Conservation (phyloP, 2,888 invertebrate species). For the Carterocephalus palaemon region DNA sequence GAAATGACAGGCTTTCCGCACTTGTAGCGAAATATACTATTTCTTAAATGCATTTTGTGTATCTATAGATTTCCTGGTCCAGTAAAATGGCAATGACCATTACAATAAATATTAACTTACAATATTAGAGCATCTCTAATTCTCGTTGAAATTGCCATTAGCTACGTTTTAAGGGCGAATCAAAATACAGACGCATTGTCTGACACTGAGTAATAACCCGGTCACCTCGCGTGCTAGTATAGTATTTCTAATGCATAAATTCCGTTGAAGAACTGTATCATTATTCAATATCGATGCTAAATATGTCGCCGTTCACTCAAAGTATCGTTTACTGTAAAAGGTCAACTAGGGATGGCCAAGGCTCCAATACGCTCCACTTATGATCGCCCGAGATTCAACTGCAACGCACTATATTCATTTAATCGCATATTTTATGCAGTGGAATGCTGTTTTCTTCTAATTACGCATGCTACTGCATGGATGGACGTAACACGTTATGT, state of each 20-base stretch:
- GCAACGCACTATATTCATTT: conserved; percentile 12
- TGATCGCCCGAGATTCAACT: conserved; percentile 16
- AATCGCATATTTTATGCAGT: conserved; percentile 26
- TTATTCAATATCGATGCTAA: conserved; percentile 32
- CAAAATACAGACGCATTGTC: too few species aligned
- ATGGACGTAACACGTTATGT: conserved; percentile 12
- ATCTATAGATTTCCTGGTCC: too few species aligned
- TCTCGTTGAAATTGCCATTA: too few species aligned
- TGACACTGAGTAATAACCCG: too few species aligned
- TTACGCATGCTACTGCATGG: conserved; percentile 20
- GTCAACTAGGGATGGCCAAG: conserved; percentile 38
- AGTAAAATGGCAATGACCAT: too few species aligned
- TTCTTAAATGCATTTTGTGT: too few species aligned
- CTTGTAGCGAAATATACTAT: too few species aligned
- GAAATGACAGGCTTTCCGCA: too few species aligned
- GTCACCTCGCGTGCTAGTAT: too few species aligned
- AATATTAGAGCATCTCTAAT: too few species aligned
- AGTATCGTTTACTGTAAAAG: conserved; percentile 33
- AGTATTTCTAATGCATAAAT: neutral
- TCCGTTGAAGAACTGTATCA: conserved; percentile 5
- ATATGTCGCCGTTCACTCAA: conserved; percentile 48
- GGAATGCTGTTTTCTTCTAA: conserved; percentile 36
- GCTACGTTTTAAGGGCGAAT: too few species aligned
- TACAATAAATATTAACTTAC: too few species aligned
- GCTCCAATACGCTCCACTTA: conserved; percentile 48